phyloP scores from a whole-genome alignment of 37 sponge, comb jelly and placozoan genomes.

The Chondrosia reniformis region DNA sequence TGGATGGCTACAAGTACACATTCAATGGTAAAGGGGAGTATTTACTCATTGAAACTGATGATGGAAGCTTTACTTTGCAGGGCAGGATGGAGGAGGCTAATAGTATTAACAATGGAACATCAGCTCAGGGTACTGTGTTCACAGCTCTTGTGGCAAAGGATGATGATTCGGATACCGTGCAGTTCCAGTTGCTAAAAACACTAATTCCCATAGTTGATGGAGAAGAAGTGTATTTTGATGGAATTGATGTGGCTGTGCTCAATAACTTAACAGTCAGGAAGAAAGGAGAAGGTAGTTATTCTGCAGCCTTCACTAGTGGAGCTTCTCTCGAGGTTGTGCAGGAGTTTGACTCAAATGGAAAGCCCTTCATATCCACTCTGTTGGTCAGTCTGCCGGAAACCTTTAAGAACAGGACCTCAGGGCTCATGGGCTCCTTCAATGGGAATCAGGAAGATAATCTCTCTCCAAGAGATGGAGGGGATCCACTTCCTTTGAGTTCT shows the following conservation, averaged over 20 bases:
- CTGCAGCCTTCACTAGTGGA: conserved; percentile 15
- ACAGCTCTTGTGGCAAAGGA: conserved; percentile 47
- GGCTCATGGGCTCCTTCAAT: conserved; percentile 46
- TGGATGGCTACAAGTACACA: conserved; percentile 59
- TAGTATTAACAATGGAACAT: not conserved
- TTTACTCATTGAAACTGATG: conserved; percentile 20
- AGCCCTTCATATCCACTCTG: conserved; percentile 29
- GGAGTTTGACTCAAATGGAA: no score
- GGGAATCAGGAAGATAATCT: conserved; percentile 31
- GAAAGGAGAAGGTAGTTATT: not conserved
- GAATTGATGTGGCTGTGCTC: not conserved
- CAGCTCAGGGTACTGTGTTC: conserved; percentile 40
- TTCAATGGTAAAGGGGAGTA: conserved; percentile 69
- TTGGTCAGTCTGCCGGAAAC: conserved; percentile 16
- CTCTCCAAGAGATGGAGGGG: conserved; percentile 8
- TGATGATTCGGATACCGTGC: conserved; percentile 47
- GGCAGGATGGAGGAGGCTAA: conserved; percentile 37
- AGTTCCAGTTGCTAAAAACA: conserved; percentile 16
- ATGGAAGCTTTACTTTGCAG: conserved; percentile 35
- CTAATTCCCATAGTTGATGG: conserved; percentile 18
- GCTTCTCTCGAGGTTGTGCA: conserved; percentile 15
- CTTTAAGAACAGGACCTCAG: conserved; percentile 1
- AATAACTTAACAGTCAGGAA: conserved; percentile 19
- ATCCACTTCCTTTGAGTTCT: conserved; percentile 19
- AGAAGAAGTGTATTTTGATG: conserved; percentile 12